Evolutionary conservation across 1,140 invertebrate species (phyloP).

Genomic region (Adoxophyes honmai): DNA sequence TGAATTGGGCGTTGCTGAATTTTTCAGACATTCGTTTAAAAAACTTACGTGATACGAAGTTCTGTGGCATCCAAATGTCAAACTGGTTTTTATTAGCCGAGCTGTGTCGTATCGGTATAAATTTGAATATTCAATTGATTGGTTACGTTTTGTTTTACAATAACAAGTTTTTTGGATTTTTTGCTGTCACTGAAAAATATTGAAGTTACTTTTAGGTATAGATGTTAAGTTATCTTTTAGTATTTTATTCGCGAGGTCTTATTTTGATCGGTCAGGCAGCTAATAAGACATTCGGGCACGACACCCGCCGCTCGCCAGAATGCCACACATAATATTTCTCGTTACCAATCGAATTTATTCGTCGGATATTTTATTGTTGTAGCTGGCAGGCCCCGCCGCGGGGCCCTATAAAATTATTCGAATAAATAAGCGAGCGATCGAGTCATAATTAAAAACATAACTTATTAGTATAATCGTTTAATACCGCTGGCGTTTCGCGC

Average conservation of each 20-base stretch:
- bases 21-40: neutral
- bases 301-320: constrained; percentile 35
- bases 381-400: constrained; percentile 51
- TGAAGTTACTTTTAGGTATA: too few species aligned
- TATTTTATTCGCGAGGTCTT: too few species aligned
- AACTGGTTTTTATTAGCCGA: too few species aligned
- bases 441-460: constrained; percentile 72
- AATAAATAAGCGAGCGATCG: constrained; percentile 67
- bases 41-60: too few species aligned
- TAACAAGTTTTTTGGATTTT: too few species aligned
- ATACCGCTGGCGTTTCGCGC: constrained; percentile 68
- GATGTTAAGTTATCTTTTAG: too few species aligned
- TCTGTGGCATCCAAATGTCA: too few species aligned
- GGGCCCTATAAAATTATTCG: constrained; percentile 72
- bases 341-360: constrained; percentile 73
- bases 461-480: constrained; percentile 70
- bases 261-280: neutral
- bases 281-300: constrained; percentile 27
- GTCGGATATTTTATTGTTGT: constrained; percentile 68
- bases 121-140: too few species aligned
- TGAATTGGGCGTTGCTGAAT: neutral
- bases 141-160: too few species aligned
- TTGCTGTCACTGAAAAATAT: too few species aligned
- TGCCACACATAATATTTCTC: constrained; percentile 60
- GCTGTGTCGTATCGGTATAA: too few species aligned